Evolutionary conservation across 2,888 invertebrate species (phyloP), one percentile per base, ranked within the genome.

Genomic region (Coelopa pilipes): DNA sequence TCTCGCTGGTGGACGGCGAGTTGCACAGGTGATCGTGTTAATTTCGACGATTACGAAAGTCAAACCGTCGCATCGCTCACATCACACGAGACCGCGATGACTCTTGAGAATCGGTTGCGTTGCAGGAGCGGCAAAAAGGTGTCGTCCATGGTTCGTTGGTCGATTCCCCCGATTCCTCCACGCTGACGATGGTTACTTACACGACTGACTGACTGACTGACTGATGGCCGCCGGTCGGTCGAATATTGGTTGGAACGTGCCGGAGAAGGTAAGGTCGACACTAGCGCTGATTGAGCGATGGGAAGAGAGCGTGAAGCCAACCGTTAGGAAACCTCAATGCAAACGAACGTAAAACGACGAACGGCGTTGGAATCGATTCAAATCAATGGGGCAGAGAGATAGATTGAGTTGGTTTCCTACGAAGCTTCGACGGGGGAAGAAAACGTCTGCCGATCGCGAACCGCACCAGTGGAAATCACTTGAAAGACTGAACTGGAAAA

Each of bases 391-490:
- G n/a, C n/a, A n/a, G n/a, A 34, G 2, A 34, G 34, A 34, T 7
- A 34, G n/a, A 34, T 7, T 4, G 34, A 34, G 34, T 34, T 34
- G 2, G 34, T 7, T 34, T 34, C 34, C 34, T 2, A 34, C 34
- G 7, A 34, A 34, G 34, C 7, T 34, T 34, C 34, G 34, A 34
- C 34, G 34, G 7, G 34, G 34, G 2, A 34, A 7, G 34, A 34
- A 34, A 34, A 34, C 34, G 34, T 53, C n/a, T 53, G 53, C 13
- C 53, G 53, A 5, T 53, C 53, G 53, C 53, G 53, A 49, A 76
- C 79, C 78, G 78, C 78, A 81, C 83, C 78, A 78, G 74, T 77
- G 74, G 74, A 78, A 78, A 80, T 80, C 79, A 78, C 81, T 80
- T 77, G 65, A 75, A 76, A 77, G 79, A 82, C 83, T 82, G 79